phyloP scores from a whole-genome alignment of 2,113 vertebrate genomes.

The Paracanthobrama guichenoti region DNA sequence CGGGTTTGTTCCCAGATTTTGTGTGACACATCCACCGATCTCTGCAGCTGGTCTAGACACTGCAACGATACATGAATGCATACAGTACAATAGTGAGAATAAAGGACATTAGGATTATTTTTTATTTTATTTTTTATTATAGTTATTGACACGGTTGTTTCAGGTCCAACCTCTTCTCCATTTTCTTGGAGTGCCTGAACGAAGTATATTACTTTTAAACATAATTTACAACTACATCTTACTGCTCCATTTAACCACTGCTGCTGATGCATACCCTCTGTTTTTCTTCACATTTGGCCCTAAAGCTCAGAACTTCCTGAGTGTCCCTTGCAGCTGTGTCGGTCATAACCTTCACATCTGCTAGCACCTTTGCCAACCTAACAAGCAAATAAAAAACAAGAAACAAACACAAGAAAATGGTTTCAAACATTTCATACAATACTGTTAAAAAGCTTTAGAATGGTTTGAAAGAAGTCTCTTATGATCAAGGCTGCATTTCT shows the following conservation, averaged over 20 bases:
- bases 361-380: slow-evolving; percentile 63
- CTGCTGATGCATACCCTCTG: slow-evolving; percentile 63
- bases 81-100: background rate
- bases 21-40: slow-evolving; percentile 40
- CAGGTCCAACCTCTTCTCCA: background rate
- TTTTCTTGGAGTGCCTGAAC: background rate
- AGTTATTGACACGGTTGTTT: background rate
- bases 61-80: slow-evolving; percentile 21
- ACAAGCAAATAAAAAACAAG: background rate
- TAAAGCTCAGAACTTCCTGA: slow-evolving; percentile 52
- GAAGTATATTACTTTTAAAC: background rate
- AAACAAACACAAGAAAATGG: background rate
- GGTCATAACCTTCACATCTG: slow-evolving; percentile 61
- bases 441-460: no score
- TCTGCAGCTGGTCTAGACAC: slow-evolving; percentile 53
- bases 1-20: slow-evolving; percentile 42
- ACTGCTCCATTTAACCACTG: background rate
- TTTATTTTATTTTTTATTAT: no score
- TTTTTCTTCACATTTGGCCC: slow-evolving; percentile 48
- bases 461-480: background rate
- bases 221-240: background rate
- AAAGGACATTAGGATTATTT: background rate
- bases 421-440: background rate
- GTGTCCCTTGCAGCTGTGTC: slow-evolving; percentile 50
- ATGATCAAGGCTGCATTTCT: background rate